Percentiles rank a stretch among this genome's conserved stretches.
Conservation (phyloP, 2,888 invertebrate species). For the Ashinkailepas kermadecensis region DNA sequence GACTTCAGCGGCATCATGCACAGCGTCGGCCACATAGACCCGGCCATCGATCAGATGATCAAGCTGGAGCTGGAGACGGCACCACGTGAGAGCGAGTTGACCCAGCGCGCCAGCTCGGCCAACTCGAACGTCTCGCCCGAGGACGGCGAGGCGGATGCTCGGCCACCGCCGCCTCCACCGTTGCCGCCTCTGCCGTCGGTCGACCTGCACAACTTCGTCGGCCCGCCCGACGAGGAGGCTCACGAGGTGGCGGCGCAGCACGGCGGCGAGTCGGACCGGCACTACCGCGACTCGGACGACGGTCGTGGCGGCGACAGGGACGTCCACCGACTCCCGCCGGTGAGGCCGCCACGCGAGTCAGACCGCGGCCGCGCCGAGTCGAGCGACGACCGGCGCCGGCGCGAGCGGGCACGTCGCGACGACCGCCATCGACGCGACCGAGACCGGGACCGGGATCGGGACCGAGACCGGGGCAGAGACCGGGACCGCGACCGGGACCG, state of each 20-base stretch:
- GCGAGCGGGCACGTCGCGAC: not conserved
- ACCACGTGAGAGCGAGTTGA: not conserved
- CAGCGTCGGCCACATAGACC: slow-evolving; percentile 16
- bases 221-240: not conserved
- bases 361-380: not conserved
- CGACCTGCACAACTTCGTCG: slow-evolving; percentile 1
- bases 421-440: not conserved
- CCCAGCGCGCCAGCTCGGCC: not conserved
- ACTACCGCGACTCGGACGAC: not conserved
- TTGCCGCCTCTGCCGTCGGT: not conserved
- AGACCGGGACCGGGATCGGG: not conserved
- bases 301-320: not conserved
- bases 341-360: no score
- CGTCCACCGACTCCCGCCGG: not conserved
- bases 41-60: slow-evolving; percentile 21
- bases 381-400: not conserved
- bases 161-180: not conserved
- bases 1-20: slow-evolving; percentile 11
- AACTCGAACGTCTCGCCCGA: not conserved
- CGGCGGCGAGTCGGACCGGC: not conserved
- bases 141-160: not conserved
- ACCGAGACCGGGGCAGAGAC: not conserved
- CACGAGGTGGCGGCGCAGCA: not conserved
- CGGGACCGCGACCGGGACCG: not conserved
- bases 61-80: slow-evolving; percentile 8